Conservation (phyloP, 2,888 invertebrate species). For the Nyleta sp. region DNA sequence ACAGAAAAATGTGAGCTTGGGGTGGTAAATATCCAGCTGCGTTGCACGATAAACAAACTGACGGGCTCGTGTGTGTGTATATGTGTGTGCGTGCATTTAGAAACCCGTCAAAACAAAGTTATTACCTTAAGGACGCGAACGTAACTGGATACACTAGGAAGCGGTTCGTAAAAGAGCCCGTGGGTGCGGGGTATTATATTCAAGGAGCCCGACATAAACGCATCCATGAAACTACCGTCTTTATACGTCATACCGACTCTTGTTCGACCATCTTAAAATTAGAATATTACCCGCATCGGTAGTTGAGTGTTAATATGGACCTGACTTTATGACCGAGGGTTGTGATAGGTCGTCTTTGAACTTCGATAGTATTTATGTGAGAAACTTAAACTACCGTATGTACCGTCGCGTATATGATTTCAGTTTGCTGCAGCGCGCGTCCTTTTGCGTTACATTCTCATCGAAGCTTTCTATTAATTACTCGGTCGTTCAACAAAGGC, state of each 20-base stretch:
- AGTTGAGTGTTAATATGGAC: conserved; percentile 64
- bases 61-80: no score
- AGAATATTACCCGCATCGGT: conserved; percentile 64
- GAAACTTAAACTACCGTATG: conserved; percentile 61
- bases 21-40: no score
- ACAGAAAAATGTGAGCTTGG: no score
- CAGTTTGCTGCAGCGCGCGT: conserved; percentile 18
- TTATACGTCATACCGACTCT: conserved; percentile 49
- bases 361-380: conserved; percentile 54
- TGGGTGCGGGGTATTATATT: conserved; percentile 45
- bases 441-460: conserved; percentile 21
- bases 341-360: conserved; percentile 60
- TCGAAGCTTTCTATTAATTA: conserved; percentile 49
- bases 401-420: conserved; percentile 36
- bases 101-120: no score
- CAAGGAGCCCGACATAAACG: conserved; percentile 49
- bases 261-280: conserved; percentile 60
- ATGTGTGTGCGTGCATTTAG: no score
- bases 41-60: no score
- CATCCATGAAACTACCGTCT: conserved; percentile 57
- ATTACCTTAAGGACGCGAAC: no score
- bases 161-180: conserved; percentile 50
- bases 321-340: conserved; percentile 58
- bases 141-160: conserved; percentile 66
- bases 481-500: conserved; percentile 31